Evolutionary conservation across 2,888 invertebrate genomes (phyloP).

Genomic region (Macropis europaea): DNA sequence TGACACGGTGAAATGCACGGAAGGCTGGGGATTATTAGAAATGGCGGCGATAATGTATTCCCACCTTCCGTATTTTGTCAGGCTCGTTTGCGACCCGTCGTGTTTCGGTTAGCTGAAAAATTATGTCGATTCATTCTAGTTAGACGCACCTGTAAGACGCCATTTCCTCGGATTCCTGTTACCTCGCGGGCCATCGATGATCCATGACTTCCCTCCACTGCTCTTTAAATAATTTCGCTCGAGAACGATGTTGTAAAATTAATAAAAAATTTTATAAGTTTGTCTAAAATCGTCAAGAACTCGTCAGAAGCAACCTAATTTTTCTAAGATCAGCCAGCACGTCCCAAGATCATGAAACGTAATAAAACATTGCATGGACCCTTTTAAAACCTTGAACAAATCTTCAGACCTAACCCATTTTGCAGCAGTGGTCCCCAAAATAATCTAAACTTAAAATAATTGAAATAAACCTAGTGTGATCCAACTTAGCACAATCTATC

Average conservation of each 20-base stretch:
- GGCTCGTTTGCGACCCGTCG: constrained; percentile 70
- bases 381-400: too few species aligned
- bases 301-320: too few species aligned
- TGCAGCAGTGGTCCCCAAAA: too few species aligned
- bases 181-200: constrained; percentile 58
- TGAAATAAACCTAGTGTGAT: too few species aligned
- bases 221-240: constrained; percentile 59
- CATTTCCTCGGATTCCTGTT: constrained; percentile 56
- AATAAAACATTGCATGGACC: too few species aligned
- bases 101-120: constrained; percentile 71
- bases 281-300: too few species aligned
- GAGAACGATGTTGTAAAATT: constrained; percentile 11
- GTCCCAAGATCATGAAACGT: too few species aligned
- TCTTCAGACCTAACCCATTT: too few species aligned
- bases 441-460: too few species aligned
- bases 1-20: constrained; percentile 52
- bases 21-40: constrained; percentile 57
- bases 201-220: constrained; percentile 57
- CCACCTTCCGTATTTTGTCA: constrained; percentile 76
- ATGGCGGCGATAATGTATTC: constrained; percentile 65
- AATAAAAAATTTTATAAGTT: too few species aligned
- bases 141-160: constrained; percentile 62
- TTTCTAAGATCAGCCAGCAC: too few species aligned
- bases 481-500: too few species aligned
- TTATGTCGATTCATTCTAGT: constrained; percentile 77